Base-by-base conservation (phyloP, 2,888 invertebrate genomes). In the Pogonocherus hispidulus region DNA sequence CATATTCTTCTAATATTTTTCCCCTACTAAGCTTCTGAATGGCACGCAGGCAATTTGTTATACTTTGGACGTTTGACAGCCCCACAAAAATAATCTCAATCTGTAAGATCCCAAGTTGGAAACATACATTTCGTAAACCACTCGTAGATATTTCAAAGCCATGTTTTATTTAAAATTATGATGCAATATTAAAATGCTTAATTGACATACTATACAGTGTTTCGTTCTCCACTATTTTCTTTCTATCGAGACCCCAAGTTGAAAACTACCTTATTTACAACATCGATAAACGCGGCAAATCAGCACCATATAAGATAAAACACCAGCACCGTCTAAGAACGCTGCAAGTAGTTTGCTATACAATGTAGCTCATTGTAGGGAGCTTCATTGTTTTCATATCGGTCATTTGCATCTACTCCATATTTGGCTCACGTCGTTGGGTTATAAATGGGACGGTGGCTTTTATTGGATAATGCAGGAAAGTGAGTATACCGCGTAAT, bases 341-440 rank as follows among this genome's bases (percentile, higher is more conserved):
- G 44, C 27, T 16, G 41, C 41, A 41, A 41, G 41, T 41, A 41
- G 41, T 41, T 41, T 6, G 3, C 41, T 11, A 52, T 46, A 67
- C 67, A 67, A 63, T 67, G 67, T 67, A 67, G 51, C 51, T 47
- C 52, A 67, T 63, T 56, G 63, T 67, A 22, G 63, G 46, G 52
- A 18, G 47, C 23, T 23, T 49, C 52, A 52, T 35, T 68, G 68
- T 68, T 64, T 68, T 64, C 63, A 68, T 68, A 68, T 68, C 49
- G 64, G 64, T 23, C 68, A 68, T 68, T 68, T 68, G 68, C 68
- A 68, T 68, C 64, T 64, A 44, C 64, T 63, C 64, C 68, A 64
- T 59, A 64, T 64, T 68, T 59, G 59, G 68, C 63, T 46, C 68
- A 64, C 68, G 68, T 68, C 68, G 68, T 59, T 56, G 56, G 27